A percentile compares a stretch with the other conserved stretches of the same genome.
These are phyloP conservation scores for Manis javanica DNA, from an alignment of 2,797 vertebrate genomes.

Conservation along the genomic window DNA sequence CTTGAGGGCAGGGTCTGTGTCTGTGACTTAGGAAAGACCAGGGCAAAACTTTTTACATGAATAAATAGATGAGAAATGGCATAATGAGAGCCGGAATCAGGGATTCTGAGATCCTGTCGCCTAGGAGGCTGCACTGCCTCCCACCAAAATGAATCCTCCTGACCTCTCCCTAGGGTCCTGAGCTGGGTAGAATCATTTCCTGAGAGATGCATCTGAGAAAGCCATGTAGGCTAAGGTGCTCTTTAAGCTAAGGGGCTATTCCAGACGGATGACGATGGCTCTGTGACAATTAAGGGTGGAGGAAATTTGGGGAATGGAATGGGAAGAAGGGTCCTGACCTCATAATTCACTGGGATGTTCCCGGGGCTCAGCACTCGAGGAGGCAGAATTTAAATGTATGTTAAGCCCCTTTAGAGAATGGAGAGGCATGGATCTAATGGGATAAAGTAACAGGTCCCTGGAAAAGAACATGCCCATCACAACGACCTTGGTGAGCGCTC, in stretches of 20 bases:
- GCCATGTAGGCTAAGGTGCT: neutral
- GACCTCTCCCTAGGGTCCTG: neutral
- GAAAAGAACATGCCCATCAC: neutral
- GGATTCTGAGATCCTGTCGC: neutral
- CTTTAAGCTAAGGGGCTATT: neutral
- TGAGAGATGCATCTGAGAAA: neutral
- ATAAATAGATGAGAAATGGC: neutral
- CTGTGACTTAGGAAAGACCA: neutral
- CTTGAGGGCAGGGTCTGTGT: neutral
- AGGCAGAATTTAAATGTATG: neutral
- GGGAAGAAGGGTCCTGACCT: neutral
- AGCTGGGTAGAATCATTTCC: neutral
- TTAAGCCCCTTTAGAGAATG: neutral
- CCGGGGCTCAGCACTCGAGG: neutral
- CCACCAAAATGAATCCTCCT: neutral
- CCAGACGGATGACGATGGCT: neutral
- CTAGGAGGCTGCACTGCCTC: neutral
- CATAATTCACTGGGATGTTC: neutral
- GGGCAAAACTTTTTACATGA: neutral
- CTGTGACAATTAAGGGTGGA: neutral
- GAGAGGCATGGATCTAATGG: neutral
- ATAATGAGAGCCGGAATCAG: neutral
- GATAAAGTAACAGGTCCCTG: neutral
- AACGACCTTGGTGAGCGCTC: neutral
- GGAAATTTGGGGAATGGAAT: neutral